Percentiles rank a stretch among this genome's conserved stretches.
phyloP scores from a whole-genome alignment of 2,888 invertebrate genomes.

The Cordilura impudica region DNA sequence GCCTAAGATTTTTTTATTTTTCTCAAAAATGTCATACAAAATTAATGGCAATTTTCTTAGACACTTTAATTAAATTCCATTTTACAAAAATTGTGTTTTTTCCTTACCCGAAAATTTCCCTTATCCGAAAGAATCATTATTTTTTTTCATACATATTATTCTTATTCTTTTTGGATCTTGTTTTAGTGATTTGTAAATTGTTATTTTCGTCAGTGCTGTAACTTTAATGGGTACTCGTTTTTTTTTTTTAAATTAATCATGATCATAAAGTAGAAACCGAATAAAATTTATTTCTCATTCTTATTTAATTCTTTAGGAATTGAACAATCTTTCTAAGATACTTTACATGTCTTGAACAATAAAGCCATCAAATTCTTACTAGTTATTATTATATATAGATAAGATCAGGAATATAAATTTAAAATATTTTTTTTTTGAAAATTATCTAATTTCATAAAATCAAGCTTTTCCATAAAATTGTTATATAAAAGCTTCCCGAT shows the following conservation, averaged over 20 bases:
- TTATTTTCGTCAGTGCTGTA: slow-evolving; percentile 28
- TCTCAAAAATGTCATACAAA: neutral
- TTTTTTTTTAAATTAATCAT: neutral
- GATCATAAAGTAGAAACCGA: neutral
- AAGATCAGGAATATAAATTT: too few species aligned
- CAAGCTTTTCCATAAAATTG: too few species aligned
- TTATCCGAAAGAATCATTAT: neutral
- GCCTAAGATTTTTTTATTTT: too few species aligned
- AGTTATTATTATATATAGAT: too few species aligned
- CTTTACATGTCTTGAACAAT: too few species aligned
- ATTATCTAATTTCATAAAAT: too few species aligned
- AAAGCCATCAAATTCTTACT: too few species aligned
- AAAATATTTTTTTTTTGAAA: too few species aligned
- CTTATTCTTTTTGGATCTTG: slow-evolving; percentile 24
- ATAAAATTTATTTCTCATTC: neutral
- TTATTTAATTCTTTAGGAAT: too few species aligned
- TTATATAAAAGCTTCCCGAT: too few species aligned
- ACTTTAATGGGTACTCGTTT: neutral
- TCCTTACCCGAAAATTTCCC: neutral
- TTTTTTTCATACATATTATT: slow-evolving; percentile 24
- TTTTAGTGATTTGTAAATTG: slow-evolving; percentile 19
- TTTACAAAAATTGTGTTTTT: neutral
- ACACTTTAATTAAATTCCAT: neutral
- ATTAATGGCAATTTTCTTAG: neutral
- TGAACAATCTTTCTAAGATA: too few species aligned